Percentiles rank a stretch among this genome's conserved stretches.
Evolutionary conservation across 2,797 vertebrate genomes (phyloP).

Genomic region (Manis pentadactyla): DNA sequence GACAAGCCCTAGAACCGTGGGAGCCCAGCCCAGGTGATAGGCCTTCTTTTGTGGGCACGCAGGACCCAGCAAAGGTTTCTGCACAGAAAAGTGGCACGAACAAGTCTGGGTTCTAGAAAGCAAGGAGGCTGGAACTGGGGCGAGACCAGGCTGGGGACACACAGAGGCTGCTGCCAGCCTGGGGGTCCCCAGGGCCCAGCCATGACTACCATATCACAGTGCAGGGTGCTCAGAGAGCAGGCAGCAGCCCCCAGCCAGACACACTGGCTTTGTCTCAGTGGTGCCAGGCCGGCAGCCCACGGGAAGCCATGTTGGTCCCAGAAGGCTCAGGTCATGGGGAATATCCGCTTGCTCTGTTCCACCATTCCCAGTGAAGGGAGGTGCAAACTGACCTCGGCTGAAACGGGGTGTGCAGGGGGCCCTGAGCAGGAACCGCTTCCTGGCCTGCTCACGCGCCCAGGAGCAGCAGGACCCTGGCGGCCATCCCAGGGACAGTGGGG

Average conservation of each 20-base stretch:
- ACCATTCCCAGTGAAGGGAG: background rate
- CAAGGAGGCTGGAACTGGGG: background rate
- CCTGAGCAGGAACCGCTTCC: no score
- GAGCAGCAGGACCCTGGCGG: no score
- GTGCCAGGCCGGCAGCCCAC: no score
- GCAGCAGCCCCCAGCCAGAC: no score
- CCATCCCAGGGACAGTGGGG: background rate
- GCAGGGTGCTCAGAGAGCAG: no score
- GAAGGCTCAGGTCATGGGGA: background rate
- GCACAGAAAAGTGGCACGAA: background rate
- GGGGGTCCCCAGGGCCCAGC: background rate
- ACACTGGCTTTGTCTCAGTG: fast-evolving
- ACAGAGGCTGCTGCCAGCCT: background rate
- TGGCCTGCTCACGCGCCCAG: no score
- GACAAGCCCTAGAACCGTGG: background rate
- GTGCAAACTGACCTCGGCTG: background rate
- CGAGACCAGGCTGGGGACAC: fast-evolving
- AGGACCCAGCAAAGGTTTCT: background rate
- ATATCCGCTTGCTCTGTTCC: background rate
- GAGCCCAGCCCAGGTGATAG: background rate
- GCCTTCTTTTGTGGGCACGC: background rate
- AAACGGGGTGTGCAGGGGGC: no score
- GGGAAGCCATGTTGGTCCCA: background rate
- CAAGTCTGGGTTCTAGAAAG: background rate
- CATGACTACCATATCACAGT: fast-evolving